Evolutionary conservation across 1,140 invertebrate genomes (phyloP).

Genomic region (Archivesica marissinica): DNA sequence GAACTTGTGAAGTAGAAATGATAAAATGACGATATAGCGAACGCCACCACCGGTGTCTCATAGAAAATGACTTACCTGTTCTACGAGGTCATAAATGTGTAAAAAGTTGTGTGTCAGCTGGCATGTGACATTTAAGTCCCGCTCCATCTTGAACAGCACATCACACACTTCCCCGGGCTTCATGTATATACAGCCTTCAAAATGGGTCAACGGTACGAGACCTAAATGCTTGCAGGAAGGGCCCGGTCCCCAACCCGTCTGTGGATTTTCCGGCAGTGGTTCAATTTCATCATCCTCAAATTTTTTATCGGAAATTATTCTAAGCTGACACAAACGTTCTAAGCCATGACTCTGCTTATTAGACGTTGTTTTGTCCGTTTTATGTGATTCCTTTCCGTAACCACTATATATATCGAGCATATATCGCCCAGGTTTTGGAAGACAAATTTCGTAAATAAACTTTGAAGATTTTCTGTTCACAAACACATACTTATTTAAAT

Average conservation of each 20-base stretch:
- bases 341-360: background rate
- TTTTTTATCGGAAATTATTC: constrained; percentile 43
- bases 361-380: background rate
- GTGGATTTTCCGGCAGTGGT: constrained; percentile 44
- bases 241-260: constrained; percentile 57
- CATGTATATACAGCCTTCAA: constrained; percentile 53
- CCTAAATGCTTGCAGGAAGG: constrained; percentile 34
- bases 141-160: constrained; percentile 41
- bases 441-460: constrained; percentile 22
- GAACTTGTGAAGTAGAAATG: too few relatives aligned
- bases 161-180: constrained; percentile 39
- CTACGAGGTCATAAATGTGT: constrained; percentile 50
- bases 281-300: constrained; percentile 41
- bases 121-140: constrained; percentile 29
- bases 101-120: constrained; percentile 50
- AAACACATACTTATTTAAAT: constrained; percentile 53
- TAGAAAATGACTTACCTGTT: constrained; percentile 57
- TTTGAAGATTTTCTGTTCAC: constrained; percentile 52
- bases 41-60: too few relatives aligned
- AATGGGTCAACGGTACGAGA: constrained; percentile 42
- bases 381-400: background rate
- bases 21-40: too few relatives aligned
- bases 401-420: constrained; percentile 42
- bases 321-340: constrained; percentile 48
- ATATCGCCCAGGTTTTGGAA: constrained; percentile 50